Base-by-base conservation (phyloP, 1,140 invertebrate species). In the Apis dorsata region DNA sequence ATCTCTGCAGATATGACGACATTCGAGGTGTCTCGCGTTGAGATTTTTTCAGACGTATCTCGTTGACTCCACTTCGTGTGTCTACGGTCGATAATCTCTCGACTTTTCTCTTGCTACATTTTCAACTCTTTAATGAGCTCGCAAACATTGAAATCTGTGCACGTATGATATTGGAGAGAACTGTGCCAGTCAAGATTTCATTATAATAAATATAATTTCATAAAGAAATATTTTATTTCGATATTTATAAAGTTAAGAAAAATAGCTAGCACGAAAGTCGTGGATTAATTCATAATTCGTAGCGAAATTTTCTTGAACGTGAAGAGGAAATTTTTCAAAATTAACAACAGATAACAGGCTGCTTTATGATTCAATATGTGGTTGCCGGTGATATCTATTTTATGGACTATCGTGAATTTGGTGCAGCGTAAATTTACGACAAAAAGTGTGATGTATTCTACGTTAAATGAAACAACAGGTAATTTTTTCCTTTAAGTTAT, bases 321-420 rank as follows among this genome's bases (percentile, higher is more conserved):
- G 4, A 15, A 7, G 57, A n/a, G 19, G 15, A 21, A 17, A 9
- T 72, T n/a, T 21, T 21, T 0, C 12, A 17, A 34, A 19, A 21
- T 28, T 62, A 28, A n/a, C 19, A 12, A 34, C 1, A 21, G 17
- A 49, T 1, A 59, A 19, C 21, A 24, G 62, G 57, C 15, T 65
- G 15, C 15, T 70, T 24, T 44, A 21, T 17, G 24, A 71, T 59
- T 57, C 53, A 77, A 84, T 5, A 89, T 87, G 90, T 91, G 87
- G 89, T 49, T 82, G 13, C 86, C 87, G 8, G 71, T 91, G 34
- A 87, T 89, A 76, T 88, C 88, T n/a, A 83, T 87, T 13, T 17
- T 90, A 73, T 90, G 88, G 88, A 24, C 74, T 7, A 82, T 91
- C 51, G 62, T 86, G 66, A 89, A 91, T 55, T 34, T 86, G 24